Base-by-base conservation (phyloP, 2,113 vertebrate genomes). In the Hyaena hyaena region DNA sequence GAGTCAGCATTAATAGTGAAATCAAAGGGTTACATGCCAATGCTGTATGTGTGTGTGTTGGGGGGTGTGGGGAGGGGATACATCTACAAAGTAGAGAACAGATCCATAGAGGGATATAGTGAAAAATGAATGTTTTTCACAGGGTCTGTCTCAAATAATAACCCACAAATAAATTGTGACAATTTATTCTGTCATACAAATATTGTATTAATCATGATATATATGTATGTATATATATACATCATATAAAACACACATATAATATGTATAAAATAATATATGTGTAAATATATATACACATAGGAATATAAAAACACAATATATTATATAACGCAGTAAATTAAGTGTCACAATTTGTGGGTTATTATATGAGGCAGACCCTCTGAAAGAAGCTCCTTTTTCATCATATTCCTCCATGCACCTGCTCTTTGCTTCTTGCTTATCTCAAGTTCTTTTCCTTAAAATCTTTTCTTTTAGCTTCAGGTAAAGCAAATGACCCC, bases 361-460 rank as follows among this genome's bases (percentile, higher is more conserved):
- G 9, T 71, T 66, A 88, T 88, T 93, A 53, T 87, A 77, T 80
- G 48, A 97, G 35, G 58, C 7, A 74, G 58, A 95, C 1, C 8
- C 7, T 53, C 73, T 86, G 73, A 90, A 68, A 74, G 14, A 24
- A 58, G 5, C 7, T 77, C 17, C 0, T 79, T 33, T 53, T 48
- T 45, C 3, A n/a, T 1, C 76, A 1, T 90, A 39, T 88, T 6
- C 53, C 2, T 83, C 8, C 17, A 4, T 35, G 19, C 19, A 84
- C 43, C 26, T 76, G 1, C 68, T 66, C 31, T 63, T 16, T 92
- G 24, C n/a, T 81, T 93, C 76, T 93, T 88, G 48, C 9, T 73
- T 79, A 73, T 61, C 9, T 17, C 77, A 50, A 93, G 8, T 83
- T 93, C 26, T 91, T 95, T 94, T 83, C 55, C 35, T 43, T 87